A percentile compares a stretch with the other conserved stretches of the same genome.
Evolutionary conservation across 2,797 vertebrate species (phyloP).

Genomic region (Hipposideros larvatus): DNA sequence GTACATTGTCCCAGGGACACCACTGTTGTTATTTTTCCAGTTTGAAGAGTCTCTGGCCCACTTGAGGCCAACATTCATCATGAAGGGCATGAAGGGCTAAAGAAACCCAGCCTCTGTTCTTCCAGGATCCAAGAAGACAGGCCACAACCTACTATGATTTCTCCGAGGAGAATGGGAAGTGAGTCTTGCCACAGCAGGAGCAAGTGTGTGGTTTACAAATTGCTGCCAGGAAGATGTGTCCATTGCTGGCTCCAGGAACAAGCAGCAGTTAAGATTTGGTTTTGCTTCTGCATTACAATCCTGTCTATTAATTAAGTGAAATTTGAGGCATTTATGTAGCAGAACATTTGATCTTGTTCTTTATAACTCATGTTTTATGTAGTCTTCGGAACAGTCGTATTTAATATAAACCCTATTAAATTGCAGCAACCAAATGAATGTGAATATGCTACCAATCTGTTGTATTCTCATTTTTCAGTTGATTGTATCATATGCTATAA

Average conservation of each 20-base stretch:
- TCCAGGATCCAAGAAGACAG: neutral
- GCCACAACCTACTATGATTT: neutral
- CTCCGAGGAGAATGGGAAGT: neutral
- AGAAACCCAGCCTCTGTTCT: neutral
- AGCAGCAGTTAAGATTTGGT: neutral
- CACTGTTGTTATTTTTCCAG: neutral
- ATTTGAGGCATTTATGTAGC: neutral
- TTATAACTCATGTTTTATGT: constrained; percentile 17
- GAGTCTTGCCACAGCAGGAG: neutral
- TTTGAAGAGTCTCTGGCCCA: neutral
- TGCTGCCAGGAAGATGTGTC: neutral
- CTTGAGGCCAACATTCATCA: neutral
- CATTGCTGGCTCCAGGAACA: neutral
- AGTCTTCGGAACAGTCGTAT: neutral
- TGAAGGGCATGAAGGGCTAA: neutral
- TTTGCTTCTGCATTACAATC: neutral
- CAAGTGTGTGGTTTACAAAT: neutral
- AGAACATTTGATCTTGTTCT: neutral
- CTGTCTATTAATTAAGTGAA: neutral
- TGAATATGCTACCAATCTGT: neutral
- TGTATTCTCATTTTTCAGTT: constrained; percentile 24
- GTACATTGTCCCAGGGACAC: neutral
- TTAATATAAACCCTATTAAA: constrained; percentile 33
- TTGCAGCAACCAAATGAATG: neutral
- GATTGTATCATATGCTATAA: fast-evolving